Evolutionary conservation across 2,113 vertebrate genomes (phyloP), one percentile per base, ranked within the genome.

Genomic region (Nerophis ophidion): DNA sequence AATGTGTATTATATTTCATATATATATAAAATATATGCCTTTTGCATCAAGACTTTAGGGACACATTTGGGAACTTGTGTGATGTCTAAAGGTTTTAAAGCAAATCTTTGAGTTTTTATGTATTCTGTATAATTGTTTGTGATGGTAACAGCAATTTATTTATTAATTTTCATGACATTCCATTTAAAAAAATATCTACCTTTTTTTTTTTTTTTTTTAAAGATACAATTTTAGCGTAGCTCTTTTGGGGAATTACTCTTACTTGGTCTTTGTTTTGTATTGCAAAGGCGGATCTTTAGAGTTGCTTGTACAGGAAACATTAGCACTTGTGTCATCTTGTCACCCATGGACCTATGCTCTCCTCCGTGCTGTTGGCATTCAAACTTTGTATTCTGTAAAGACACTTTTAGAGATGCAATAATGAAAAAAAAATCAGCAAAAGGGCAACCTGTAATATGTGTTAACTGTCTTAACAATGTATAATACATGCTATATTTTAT

Each of bases 371-470:
- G 70, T 82, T 80, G 59, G 68, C 77, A 72, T 78, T 72, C 19
- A 71, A 78, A 84, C 67, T 67, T 57, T 63, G 75, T 74, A 65
- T 68, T 71, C 76, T 66, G 17, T 48, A 58, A 67, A 70, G 49
- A 60, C 26, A 45, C 79, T 75, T 88, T 72, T 80, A 82, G 72
- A 84, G 81, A 90, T 89, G 88, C 89, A 91, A 91, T 91, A 90
- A 90, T 76, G 69, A 65, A 71, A 16, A 48, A 53, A 1, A 34
- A 79, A 79, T 74, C 71, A 68, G 81, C 80, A 71, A 85, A 85
- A 82, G 77, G 83, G 82, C 79, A 81, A 84, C 72, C 84, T 84
- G 82, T 87, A 84, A 84, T 84, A 81, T 79, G 81, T 15, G 64
- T 75, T 83, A 83, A 79, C 71, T 86, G 71, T 85, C 78, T 79